Evolutionary conservation across 64 coral and sea anemone genomes (phyloP).

Genomic region (Trachythela sp.): DNA sequence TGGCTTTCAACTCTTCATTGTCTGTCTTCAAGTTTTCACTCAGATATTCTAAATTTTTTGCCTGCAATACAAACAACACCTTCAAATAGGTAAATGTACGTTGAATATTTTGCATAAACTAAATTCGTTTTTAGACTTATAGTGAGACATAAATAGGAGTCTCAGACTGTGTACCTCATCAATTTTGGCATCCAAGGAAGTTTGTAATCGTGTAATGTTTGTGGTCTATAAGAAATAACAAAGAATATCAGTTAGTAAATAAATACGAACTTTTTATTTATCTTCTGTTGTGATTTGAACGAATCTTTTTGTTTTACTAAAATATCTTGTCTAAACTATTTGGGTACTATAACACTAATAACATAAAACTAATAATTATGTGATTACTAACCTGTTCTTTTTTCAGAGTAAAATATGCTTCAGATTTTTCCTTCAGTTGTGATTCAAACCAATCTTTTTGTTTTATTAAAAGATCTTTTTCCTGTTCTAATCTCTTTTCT

Average conservation of each 20-base stretch:
- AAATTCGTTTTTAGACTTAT: too few relatives aligned
- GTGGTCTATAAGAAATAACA: slow-evolving; percentile 48
- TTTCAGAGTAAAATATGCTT: slow-evolving; percentile 59
- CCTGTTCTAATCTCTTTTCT: slow-evolving; percentile 91
- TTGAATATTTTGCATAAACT: not conserved
- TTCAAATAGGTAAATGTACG: not conserved
- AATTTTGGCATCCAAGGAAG: slow-evolving; percentile 60
- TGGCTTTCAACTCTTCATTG: slow-evolving; percentile 61
- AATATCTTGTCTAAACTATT: too few relatives aligned
- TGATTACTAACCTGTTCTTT: slow-evolving; percentile 71
- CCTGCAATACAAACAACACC: too few relatives aligned
- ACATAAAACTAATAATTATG: not conserved
- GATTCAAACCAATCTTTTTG: slow-evolving; percentile 75
- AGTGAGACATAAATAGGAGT: too few relatives aligned
- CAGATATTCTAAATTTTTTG: slow-evolving; percentile 50
- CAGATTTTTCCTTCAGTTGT: slow-evolving; percentile 87
- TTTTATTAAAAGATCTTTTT: slow-evolving; percentile 75
- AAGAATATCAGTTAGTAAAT: not conserved
- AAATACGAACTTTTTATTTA: not conserved
- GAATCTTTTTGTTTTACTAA: too few relatives aligned
- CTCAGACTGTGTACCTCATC: slow-evolving; percentile 64
- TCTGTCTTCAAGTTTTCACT: slow-evolving; percentile 54
- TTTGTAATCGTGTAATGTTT: slow-evolving; percentile 68
- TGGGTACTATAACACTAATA: too few relatives aligned
- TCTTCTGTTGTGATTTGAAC: too few relatives aligned